phyloP scores from a whole-genome alignment of 2,888 invertebrate species.

The Dryomyza anilis region DNA sequence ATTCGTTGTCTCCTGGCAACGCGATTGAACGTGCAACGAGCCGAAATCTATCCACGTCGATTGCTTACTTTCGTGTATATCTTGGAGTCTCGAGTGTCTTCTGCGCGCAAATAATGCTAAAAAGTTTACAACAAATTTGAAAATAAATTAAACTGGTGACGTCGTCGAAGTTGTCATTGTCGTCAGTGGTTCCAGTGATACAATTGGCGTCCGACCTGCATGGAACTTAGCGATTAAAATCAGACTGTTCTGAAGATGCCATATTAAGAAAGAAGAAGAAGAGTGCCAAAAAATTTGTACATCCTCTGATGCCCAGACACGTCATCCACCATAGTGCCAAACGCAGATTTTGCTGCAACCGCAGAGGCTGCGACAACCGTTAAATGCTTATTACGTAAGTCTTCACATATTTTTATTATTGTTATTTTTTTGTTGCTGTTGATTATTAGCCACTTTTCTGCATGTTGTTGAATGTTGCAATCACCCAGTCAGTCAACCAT shows the following conservation, averaged over 20 bases:
- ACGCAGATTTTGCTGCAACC: not conserved
- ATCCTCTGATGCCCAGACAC: too few relatives aligned
- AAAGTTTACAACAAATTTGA: not conserved
- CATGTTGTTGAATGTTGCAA: not conserved
- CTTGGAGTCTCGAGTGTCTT: constrained; percentile 7
- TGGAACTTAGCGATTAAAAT: not conserved
- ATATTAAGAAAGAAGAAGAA: not conserved
- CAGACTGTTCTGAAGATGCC: too few relatives aligned
- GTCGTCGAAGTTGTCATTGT: too few relatives aligned
- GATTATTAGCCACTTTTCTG: not conserved
- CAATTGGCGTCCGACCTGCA: not conserved
- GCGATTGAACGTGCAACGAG: constrained; percentile 9
- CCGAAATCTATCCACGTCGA: constrained; percentile 7
- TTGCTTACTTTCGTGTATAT: constrained; percentile 16
- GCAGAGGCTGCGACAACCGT: constrained; percentile 6
- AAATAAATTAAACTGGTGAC: too few relatives aligned
- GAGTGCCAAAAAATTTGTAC: constrained; percentile 13
- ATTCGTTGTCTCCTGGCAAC: too few relatives aligned
- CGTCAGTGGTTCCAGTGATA: not conserved
- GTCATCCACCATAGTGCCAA: too few relatives aligned
- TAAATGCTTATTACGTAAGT: constrained; percentile 19
- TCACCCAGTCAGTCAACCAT: too few relatives aligned
- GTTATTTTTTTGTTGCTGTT: constrained; percentile 1
- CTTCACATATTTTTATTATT: not conserved
- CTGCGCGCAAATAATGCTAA: constrained; percentile 12